Percentiles rank a stretch among this genome's conserved stretches.
Conservation (phyloP, 2,113 vertebrate genomes). For the Ranitomeya imitator region DNA sequence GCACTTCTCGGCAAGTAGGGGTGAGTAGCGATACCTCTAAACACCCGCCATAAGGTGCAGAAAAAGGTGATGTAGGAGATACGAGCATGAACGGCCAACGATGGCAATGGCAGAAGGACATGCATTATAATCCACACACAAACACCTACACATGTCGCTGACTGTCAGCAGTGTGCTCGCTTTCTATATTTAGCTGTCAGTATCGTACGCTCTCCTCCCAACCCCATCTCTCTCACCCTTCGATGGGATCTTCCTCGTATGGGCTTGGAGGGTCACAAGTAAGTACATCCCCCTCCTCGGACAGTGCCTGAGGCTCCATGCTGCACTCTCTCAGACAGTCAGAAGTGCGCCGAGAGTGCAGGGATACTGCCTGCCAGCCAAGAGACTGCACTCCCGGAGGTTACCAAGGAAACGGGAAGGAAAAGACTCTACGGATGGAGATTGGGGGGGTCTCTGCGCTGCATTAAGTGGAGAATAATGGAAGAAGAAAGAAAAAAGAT, state of each 20-base stretch:
- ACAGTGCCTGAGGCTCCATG: constrained; percentile 55
- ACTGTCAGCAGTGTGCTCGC: constrained; percentile 36
- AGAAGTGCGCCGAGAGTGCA: constrained; percentile 18
- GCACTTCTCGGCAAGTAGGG: not conserved
- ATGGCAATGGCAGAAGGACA: constrained; percentile 12
- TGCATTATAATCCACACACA: constrained; percentile 21
- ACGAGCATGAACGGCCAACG: not conserved
- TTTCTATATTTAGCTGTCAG: constrained; percentile 48
- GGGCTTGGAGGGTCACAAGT: constrained; percentile 48
- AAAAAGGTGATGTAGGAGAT: not conserved
- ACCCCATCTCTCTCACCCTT: constrained; percentile 50
- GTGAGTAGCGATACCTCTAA: not conserved
- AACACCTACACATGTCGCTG: constrained; percentile 40
- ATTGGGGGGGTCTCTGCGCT: not conserved
- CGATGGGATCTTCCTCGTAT: constrained; percentile 44
- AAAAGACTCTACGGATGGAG: not conserved
- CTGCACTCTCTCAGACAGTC: constrained; percentile 52
- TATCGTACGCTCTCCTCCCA: constrained; percentile 10
- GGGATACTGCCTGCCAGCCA: constrained; percentile 5
- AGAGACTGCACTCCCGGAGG: not conserved
- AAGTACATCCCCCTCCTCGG: constrained; percentile 46
- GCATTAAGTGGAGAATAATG: constrained; percentile 41
- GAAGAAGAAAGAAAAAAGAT: not conserved
- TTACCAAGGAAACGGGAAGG: constrained; percentile 33
- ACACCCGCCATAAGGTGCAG: not conserved